These are phyloP conservation scores for Cacoxenus indagator DNA, from an alignment of 2,888 invertebrate genomes.

Conservation along the genomic window DNA sequence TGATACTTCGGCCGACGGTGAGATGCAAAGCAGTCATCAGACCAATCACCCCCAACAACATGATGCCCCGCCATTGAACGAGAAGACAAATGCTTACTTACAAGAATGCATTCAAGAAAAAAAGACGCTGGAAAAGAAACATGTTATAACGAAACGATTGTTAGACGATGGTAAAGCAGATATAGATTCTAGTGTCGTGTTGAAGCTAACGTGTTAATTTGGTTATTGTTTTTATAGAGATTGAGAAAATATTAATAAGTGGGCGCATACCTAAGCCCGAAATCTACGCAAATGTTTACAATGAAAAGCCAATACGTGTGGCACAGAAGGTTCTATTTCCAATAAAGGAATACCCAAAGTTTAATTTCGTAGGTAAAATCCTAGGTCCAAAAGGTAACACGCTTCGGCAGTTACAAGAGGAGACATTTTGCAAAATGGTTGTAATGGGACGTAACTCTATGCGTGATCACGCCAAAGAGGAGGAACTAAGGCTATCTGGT, in stretches of 20 bases:
- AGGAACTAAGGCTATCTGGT: slow-evolving; percentile 87
- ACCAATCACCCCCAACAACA: slow-evolving; percentile 49
- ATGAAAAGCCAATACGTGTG: slow-evolving; percentile 68
- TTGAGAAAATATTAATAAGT: slow-evolving; percentile 85
- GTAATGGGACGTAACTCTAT: slow-evolving; percentile 93
- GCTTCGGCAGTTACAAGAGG: slow-evolving; percentile 90
- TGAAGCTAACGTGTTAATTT: neutral
- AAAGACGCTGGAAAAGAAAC: slow-evolving; percentile 77
- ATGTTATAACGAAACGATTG: slow-evolving; percentile 78
- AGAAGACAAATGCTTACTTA: slow-evolving; percentile 83
- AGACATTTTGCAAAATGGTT: slow-evolving; percentile 96
- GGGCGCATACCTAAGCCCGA: slow-evolving; percentile 74
- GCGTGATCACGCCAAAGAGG: slow-evolving; percentile 95
- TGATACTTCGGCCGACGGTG: slow-evolving; percentile 46
- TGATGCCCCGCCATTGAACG: slow-evolving; percentile 73
- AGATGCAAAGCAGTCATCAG: slow-evolving; percentile 50
- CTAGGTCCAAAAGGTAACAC: slow-evolving; percentile 95
- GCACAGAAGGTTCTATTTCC: slow-evolving; percentile 69
- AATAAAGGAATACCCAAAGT: slow-evolving; percentile 72
- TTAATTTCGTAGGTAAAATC: slow-evolving; percentile 95
- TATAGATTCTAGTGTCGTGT: neutral
- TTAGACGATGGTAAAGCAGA: slow-evolving; percentile 78
- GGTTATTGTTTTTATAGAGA: slow-evolving; percentile 51
- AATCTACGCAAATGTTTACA: slow-evolving; percentile 68
- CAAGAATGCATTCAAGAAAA: slow-evolving; percentile 81